Conservation (phyloP, 2,888 invertebrate genomes). For the Dynastes maya region DNA sequence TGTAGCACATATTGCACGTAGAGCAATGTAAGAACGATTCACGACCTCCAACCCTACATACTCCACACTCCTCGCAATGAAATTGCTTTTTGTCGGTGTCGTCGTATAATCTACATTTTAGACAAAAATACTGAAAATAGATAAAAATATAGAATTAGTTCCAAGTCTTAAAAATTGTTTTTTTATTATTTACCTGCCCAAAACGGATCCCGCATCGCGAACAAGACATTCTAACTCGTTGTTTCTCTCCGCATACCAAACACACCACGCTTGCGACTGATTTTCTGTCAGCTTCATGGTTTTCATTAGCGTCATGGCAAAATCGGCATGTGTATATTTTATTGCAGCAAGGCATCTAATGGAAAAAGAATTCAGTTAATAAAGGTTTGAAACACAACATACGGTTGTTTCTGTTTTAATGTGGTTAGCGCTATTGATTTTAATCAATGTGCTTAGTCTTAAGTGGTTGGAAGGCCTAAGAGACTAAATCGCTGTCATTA, state of each 20-base stretch:
- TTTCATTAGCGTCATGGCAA: conserved; percentile 86
- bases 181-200: conserved; percentile 74
- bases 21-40: conserved; percentile 88
- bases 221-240: conserved; percentile 82
- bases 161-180: too few relatives aligned
- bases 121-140: conserved; percentile 79
- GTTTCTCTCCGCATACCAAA: conserved; percentile 81
- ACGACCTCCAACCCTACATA: conserved; percentile 86
- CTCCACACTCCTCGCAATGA: conserved; percentile 88
- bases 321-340: conserved; percentile 87
- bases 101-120: conserved; percentile 86
- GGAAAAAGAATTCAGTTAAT: conserved; percentile 54
- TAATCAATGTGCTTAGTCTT: too few relatives aligned
- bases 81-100: conserved; percentile 88
- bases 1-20: conserved; percentile 88
- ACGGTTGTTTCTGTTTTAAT: too few relatives aligned
- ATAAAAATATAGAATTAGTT: too few relatives aligned
- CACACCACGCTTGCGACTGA: conserved; percentile 84
- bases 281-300: conserved; percentile 84
- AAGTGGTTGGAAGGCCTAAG: too few relatives aligned
- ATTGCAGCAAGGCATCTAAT: conserved; percentile 88
- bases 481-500: too few relatives aligned
- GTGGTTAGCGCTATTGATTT: too few relatives aligned
- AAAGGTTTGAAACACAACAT: too few relatives aligned
- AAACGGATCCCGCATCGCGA: conserved; percentile 80